Base-by-base conservation (phyloP, 2,113 vertebrate species). In the Arenaria interpres region DNA sequence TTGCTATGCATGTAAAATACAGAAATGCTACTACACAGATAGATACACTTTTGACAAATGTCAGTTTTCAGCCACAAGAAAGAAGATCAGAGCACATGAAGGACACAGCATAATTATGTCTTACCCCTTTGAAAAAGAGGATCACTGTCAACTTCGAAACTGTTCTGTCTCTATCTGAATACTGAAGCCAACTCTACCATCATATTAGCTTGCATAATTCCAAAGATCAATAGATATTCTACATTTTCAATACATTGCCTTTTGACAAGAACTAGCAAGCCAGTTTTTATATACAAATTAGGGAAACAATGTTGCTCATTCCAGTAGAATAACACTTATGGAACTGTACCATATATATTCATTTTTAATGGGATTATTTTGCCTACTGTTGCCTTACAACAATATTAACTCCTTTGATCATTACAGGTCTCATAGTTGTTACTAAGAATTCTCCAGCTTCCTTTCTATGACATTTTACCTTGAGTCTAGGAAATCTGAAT, bases 81-180 rank as follows among this genome's bases (percentile, higher is more conserved):
- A 88, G 73, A 91, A 94, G 71, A 89, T 94, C 76, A 87, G 27
- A 87, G 17, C 45, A 46, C 59, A 78, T 51, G 90, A 96, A 97
- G 62, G 68, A 94, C 37, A 81, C 18, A 48, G 59, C 10, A 39
- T 81, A 95, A 94, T 82, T 83, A 87, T 7, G 20, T 43, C 23
- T 28, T 14, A 30, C 3, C 12, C 23, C 46, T 28, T 25, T 93
- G 89, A 45, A 76, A 48, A 83, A 68, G 14, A 84, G 39, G 54
- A 71, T 75, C 68, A 77, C 45, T 94, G 71, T 53, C 59, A 53
- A 45, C 75, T 94, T 90, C 9, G 8, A 96, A 96, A 94, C 35
- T 54, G 39, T 71, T 87, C 62, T 77, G 22, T 48, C 53, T 83
- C 72, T 51, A 67, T 10, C 30, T 75, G 68, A 90, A 54, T 50